Evolutionary conservation across 2,888 invertebrate genomes (phyloP).

Genomic region (Drosophila multiciliata): DNA sequence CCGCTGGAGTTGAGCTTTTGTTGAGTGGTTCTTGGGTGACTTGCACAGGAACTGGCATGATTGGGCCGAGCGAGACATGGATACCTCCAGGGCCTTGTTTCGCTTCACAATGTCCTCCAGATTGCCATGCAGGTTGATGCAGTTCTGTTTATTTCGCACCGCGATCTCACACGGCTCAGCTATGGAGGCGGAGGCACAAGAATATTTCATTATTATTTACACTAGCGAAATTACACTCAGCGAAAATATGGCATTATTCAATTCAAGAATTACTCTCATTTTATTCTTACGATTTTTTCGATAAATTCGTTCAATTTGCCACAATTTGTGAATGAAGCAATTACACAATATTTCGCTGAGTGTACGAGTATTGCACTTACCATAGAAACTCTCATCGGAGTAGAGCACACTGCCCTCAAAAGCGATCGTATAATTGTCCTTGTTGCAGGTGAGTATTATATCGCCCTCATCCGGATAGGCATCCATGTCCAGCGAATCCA

Average conservation of each 20-base stretch:
- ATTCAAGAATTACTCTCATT: not conserved
- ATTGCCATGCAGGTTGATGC: slow-evolving; percentile 84
- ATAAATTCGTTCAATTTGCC: not conserved
- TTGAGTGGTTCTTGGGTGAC: slow-evolving; percentile 51
- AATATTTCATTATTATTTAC: not conserved
- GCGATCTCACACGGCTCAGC: slow-evolving; percentile 83
- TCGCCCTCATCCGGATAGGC: slow-evolving; percentile 91
- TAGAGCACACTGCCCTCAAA: slow-evolving; percentile 96
- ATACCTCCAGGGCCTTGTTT: slow-evolving; percentile 87
- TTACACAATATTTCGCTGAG: not conserved
- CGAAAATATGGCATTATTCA: not conserved
- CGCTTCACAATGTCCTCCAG: slow-evolving; percentile 85
- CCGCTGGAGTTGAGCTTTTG: slow-evolving; percentile 87
- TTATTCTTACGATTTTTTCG: not conserved
- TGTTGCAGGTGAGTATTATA: slow-evolving; percentile 95
- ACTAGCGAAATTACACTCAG: not conserved
- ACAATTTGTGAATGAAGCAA: not conserved
- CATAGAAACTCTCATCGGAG: slow-evolving; percentile 93
- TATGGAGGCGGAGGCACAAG: slow-evolving; percentile 17
- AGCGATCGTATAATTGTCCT: slow-evolving; percentile 97
- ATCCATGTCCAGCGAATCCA: slow-evolving; percentile 96
- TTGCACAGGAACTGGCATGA: slow-evolving; percentile 94
- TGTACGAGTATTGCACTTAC: slow-evolving; percentile 59
- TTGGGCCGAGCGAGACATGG: slow-evolving; percentile 95
- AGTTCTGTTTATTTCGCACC: slow-evolving; percentile 83